Base-by-base conservation (phyloP, 2,113 vertebrate species). In the Gavialis gangeticus region DNA sequence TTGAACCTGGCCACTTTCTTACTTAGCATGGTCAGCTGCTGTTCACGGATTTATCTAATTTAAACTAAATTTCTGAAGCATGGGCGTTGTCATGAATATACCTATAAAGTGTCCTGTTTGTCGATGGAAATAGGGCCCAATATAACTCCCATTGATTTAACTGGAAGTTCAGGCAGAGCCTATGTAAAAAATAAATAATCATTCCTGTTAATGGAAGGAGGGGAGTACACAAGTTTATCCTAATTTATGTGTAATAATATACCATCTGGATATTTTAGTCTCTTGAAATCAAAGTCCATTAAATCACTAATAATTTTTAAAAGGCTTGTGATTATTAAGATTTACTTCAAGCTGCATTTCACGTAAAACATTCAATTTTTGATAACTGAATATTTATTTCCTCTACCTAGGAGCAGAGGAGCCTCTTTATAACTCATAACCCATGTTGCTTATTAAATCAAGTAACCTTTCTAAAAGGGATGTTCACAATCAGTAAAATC, bases 141-240 rank as follows among this genome's bases (percentile, higher is more conserved):
- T 55, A 67, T 67, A 60, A 4, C 56, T 25, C 4, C 1, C 30
- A 3, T 37, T 21, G 13, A 2, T 15, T 80, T 69, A 1, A 5
- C 12, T 1, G 0, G 46, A 75, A 54, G 21, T 59, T 6, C 9
- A 11, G 9, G 27, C 11, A 4, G 79, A n/a, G 17, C 6, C 6
- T 14, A 4, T 14, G 1, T 3, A 24, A 63, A 37, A 57, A 9
- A 10, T 5, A 7, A 77, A n/a, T 15, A 10, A 3, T 17, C 46
- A 79, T 75, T 46, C 10, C 12, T 1, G 0, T 5, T 0, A 0
- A 2, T n/a, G 12, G 0, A 0, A 71, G 25, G 15, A 55, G 17
- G 15, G 77, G 17, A 82, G 16, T 63, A 16, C 37, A 14, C 7
- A 5, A 1, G 11, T 56, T 55, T 55, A 30, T 67, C 34, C 69